These are phyloP conservation scores for Tachycineta bicolor DNA, from an alignment of 2,113 vertebrate genomes.

Conservation along the genomic window DNA sequence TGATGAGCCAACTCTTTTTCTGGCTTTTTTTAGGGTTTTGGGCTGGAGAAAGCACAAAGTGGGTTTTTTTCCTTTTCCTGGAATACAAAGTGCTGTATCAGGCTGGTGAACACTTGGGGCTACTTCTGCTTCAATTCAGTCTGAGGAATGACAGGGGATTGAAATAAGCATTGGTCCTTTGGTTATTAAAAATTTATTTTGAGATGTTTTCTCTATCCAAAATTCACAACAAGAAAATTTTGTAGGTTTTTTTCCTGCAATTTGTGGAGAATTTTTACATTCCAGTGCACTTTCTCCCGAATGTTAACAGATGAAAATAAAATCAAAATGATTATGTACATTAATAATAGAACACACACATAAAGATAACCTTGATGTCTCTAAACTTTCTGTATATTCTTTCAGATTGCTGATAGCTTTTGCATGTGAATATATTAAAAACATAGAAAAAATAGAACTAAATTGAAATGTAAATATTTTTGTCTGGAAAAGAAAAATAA, in stretches of 20 bases:
- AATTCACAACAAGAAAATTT: neutral
- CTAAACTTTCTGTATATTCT: neutral
- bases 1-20: neutral
- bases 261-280: neutral
- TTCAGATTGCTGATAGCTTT: neutral
- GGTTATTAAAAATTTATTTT: slow-evolving; percentile 11
- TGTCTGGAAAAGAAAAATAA: neutral
- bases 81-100: neutral
- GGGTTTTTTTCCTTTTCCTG: neutral
- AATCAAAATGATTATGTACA: neutral
- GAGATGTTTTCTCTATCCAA: neutral
- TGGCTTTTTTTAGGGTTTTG: neutral
- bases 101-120: neutral
- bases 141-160: neutral
- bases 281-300: neutral
- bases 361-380: neutral
- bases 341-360: slow-evolving; percentile 17
- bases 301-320: neutral
- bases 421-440: neutral
- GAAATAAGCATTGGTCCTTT: neutral
- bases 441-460: neutral
- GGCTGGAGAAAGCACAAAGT: neutral
- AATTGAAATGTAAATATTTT: slow-evolving; percentile 17
- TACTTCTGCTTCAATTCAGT: neutral
- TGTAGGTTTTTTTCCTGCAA: neutral